Percentiles rank a stretch among this genome's conserved stretches.
phyloP scores from a whole-genome alignment of 30 jellyfish, hydroid and myxozoan genomes.

The Aurelia coerulea region DNA sequence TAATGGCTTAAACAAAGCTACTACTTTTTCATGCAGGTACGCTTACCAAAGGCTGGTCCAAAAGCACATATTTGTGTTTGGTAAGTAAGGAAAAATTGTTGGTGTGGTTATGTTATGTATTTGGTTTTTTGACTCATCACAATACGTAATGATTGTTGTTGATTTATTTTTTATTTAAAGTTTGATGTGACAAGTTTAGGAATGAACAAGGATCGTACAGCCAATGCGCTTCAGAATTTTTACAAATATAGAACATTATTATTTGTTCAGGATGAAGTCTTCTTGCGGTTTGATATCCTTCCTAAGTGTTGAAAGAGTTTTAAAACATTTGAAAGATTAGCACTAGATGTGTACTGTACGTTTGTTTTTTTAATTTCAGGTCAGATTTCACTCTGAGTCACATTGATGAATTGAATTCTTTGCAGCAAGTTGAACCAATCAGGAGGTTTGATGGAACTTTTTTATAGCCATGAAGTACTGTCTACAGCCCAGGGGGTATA shows the following conservation, averaged over 20 bases:
- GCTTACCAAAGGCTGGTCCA: constrained; percentile 28
- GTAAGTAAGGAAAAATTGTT: neutral
- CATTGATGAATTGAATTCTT: constrained; percentile 31
- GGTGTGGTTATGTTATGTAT: too few species aligned
- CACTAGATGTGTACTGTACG: neutral
- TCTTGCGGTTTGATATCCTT: too few species aligned
- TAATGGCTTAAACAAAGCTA: too few species aligned
- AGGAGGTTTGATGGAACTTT: constrained; percentile 10
- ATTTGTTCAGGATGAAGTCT: too few species aligned
- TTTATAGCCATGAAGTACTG: too few species aligned
- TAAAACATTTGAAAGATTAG: too few species aligned
- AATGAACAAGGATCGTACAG: too few species aligned
- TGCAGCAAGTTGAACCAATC: constrained; percentile 7
- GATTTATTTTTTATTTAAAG: neutral
- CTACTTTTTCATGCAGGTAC: constrained; percentile 17
- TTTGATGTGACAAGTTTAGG: neutral
- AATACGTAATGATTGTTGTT: neutral
- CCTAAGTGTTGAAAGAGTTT: too few species aligned
- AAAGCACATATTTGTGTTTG: constrained; percentile 63
- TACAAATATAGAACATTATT: too few species aligned
- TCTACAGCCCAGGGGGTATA: too few species aligned
- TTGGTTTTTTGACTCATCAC: too few species aligned
- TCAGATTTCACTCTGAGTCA: constrained; percentile 52
- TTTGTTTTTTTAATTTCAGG: constrained; percentile 12
- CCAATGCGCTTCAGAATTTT: too few species aligned